These are phyloP conservation scores for Planococcus citri DNA, from an alignment of 1,140 invertebrate genomes.

Conservation along the genomic window DNA sequence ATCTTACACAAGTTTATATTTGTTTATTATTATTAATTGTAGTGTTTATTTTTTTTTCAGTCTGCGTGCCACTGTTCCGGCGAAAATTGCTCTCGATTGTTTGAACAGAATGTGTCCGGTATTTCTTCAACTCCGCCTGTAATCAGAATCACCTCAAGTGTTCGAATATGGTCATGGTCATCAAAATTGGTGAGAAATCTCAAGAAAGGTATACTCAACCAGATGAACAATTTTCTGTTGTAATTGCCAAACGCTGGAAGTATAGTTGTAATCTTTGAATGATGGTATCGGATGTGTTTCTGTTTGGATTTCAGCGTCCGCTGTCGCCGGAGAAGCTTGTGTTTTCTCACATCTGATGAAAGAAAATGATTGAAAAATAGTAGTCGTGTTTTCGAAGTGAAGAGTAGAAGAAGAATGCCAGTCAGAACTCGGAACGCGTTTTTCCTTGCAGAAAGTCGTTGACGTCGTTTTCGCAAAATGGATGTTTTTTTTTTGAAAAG, in stretches of 20 bases:
- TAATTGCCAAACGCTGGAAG: background rate
- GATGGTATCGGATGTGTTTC: background rate
- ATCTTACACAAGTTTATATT: too few relatives aligned
- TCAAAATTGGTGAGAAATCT: background rate
- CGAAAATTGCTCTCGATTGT: conserved; percentile 1
- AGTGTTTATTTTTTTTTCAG: background rate
- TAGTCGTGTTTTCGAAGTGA: background rate
- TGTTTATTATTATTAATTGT: too few relatives aligned
- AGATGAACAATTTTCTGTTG: background rate
- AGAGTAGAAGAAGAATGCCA: background rate
- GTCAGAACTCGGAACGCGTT: too few relatives aligned
- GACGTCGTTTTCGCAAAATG: too few relatives aligned
- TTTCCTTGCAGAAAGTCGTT: background rate
- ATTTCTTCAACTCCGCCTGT: background rate
- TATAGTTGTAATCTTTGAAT: background rate
- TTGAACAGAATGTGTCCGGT: background rate
- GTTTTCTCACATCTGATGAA: background rate
- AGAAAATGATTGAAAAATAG: too few relatives aligned
- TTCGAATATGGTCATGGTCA: background rate
- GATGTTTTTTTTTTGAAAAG: too few relatives aligned
- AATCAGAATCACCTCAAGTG: background rate
- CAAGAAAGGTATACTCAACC: background rate
- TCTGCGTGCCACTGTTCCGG: background rate
- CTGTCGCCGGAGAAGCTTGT: background rate
- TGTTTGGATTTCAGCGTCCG: background rate